A percentile compares a stretch with the other conserved stretches of the same genome.
These are phyloP conservation scores for Neosilurus hyrtlii DNA, from an alignment of 2,797 vertebrate species.

Conservation along the genomic window DNA sequence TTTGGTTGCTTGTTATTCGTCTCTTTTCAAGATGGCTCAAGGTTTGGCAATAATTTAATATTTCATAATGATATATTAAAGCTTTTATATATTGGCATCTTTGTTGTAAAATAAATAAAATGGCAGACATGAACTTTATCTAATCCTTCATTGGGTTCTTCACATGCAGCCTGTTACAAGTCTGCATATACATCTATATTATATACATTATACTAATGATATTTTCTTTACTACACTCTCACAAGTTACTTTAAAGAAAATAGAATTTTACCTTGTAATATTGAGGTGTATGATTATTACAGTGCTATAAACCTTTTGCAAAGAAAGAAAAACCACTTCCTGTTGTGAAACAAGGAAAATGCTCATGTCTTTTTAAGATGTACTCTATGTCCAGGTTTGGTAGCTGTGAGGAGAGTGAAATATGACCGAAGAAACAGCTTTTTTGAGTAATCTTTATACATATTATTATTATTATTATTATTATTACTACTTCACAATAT, in stretches of 20 bases:
- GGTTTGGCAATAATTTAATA: background rate
- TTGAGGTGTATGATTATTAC: background rate
- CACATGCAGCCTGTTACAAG: no score
- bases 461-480: no score
- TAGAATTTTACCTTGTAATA: no score
- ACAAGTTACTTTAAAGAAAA: background rate
- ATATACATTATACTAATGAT: background rate
- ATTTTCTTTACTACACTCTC: background rate
- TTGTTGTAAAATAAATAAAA: background rate
- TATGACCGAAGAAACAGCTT: no score
- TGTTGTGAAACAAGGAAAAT: background rate
- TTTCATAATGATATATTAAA: background rate
- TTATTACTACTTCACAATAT: no score
- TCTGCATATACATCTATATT: background rate
- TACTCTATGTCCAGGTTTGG: no score
- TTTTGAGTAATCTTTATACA: no score
- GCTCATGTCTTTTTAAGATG: no score
- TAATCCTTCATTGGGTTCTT: background rate
- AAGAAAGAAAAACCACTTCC: background rate
- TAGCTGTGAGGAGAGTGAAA: no score
- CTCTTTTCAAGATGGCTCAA: background rate
- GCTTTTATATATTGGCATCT: background rate
- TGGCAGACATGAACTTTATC: background rate
- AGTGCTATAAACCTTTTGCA: background rate
- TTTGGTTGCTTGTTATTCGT: background rate